These are phyloP conservation scores for Parascotia fuliginaria DNA, from an alignment of 2,888 invertebrate species.

Conservation along the genomic window DNA sequence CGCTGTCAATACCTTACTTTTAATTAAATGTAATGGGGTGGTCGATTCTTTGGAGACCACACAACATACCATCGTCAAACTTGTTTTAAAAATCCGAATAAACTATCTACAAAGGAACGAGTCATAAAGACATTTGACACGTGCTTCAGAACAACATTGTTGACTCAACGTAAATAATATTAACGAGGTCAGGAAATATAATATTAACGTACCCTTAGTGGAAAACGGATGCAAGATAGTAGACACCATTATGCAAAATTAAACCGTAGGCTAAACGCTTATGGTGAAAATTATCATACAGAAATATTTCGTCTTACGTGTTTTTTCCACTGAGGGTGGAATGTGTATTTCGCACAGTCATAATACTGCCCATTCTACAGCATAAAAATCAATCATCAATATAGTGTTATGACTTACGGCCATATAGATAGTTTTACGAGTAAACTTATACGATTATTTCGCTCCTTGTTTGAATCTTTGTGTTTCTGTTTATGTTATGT, in stretches of 20 bases:
- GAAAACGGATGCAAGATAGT: too few species aligned
- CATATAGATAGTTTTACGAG: conserved; percentile 27
- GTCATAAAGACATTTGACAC: conserved; percentile 56
- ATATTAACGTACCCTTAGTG: too few species aligned
- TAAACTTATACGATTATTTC: conserved; percentile 20
- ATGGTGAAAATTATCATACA: too few species aligned
- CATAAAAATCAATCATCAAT: conserved; percentile 59
- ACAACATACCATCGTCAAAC: conserved; percentile 4
- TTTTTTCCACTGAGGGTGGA: too few species aligned
- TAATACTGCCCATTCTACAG: conserved; percentile 55
- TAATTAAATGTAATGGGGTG: conserved; percentile 11
- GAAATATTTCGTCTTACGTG: too few species aligned
- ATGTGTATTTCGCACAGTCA: conserved; percentile 59
- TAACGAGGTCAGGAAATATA: conserved; percentile 64
- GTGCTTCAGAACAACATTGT: conserved; percentile 53
- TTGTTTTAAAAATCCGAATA: conserved; percentile 25
- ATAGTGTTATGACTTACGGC: conserved; percentile 47
- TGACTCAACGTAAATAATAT: conserved; percentile 55
- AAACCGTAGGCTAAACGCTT: too few species aligned
- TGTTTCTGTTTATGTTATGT: conserved; percentile 10
- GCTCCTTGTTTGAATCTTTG: conserved; percentile 34
- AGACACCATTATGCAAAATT: too few species aligned
- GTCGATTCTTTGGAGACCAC: conserved; percentile 9
- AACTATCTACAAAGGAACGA: conserved; percentile 44
- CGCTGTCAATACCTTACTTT: conserved; percentile 1